Percentiles rank a stretch among this genome's conserved stretches.
These are phyloP conservation scores for Bergia sp. DNA, from an alignment of 92 coral and sea anemone species.

Conservation along the genomic window DNA sequence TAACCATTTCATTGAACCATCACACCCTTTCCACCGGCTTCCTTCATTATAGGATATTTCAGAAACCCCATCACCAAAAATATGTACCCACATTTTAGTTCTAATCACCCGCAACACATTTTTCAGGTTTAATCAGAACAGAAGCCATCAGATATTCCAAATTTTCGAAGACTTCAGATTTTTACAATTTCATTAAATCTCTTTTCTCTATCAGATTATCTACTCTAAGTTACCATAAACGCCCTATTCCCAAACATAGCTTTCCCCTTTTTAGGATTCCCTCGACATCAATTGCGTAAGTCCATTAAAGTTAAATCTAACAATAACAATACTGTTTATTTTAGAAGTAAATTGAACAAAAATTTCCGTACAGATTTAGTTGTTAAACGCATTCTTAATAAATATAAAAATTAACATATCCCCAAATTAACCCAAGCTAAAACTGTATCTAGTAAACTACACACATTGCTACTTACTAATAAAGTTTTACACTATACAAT, in stretches of 20 bases:
- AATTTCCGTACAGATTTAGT: neutral
- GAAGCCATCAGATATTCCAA: neutral
- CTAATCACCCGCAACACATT: neutral
- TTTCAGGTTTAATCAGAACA: neutral
- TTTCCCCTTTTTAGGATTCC: neutral
- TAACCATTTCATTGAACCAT: neutral
- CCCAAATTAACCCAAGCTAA: neutral
- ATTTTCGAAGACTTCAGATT: neutral
- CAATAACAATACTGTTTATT: neutral
- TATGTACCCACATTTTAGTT: neutral
- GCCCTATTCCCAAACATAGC: neutral
- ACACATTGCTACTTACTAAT: neutral
- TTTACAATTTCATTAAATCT: neutral
- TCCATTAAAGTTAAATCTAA: neutral
- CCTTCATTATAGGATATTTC: neutral
- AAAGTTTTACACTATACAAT: neutral
- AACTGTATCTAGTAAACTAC: neutral
- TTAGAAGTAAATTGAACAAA: neutral
- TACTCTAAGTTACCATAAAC: neutral
- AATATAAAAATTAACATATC: neutral
- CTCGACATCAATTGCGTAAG: neutral
- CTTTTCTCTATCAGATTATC: neutral
- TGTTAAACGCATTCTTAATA: neutral
- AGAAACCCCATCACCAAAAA: neutral
- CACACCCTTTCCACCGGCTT: neutral